Evolutionary conservation across 2,113 vertebrate genomes (phyloP).

Genomic region (Takifugu flavidus): DNA sequence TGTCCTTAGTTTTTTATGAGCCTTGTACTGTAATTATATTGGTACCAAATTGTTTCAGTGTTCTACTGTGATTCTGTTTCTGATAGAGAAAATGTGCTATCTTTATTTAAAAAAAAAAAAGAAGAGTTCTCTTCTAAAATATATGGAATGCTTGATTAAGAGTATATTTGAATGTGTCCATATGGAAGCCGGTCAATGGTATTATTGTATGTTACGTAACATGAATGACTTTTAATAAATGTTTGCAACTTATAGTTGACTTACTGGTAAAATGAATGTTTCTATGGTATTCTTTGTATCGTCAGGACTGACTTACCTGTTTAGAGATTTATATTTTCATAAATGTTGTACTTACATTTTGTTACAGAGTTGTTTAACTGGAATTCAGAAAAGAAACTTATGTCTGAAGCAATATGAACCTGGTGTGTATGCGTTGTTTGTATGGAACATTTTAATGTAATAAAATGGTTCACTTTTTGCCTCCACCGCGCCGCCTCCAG

Average conservation of each 20-base stretch:
- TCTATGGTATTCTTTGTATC: conserved; percentile 99
- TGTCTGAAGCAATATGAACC: conserved; percentile 92
- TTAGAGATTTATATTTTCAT: conserved; percentile 99
- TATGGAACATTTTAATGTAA: conserved; percentile 88
- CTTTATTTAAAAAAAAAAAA: conserved; percentile 63
- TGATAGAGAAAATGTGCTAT: conserved; percentile 71
- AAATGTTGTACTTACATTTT: conserved; percentile 99
- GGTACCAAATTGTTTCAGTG: conserved; percentile 72
- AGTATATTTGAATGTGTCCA: conserved; percentile 85
- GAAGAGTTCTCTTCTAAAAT: conserved; percentile 66
- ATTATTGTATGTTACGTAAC: conserved; percentile 90
- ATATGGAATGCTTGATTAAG: conserved; percentile 80
- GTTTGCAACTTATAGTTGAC: conserved; percentile 93
- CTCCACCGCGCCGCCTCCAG: conserved; percentile 37
- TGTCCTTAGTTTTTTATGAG: conserved; percentile 53
- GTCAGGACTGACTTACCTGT: conserved; percentile 89
- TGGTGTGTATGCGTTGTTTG: conserved; percentile 99
- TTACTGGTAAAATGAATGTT: conserved; percentile 94
- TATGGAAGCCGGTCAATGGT: conserved; percentile 83
- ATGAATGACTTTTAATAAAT: conserved; percentile 97
- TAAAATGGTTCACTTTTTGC: conserved; percentile 80
- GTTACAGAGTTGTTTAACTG: conserved; percentile 99
- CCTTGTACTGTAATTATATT: conserved; percentile 71
- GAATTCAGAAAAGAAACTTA: conserved; percentile 79
- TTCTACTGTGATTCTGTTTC: conserved; percentile 67